Conservation (phyloP, 2,888 invertebrate species). For the Xylocampa areola region DNA sequence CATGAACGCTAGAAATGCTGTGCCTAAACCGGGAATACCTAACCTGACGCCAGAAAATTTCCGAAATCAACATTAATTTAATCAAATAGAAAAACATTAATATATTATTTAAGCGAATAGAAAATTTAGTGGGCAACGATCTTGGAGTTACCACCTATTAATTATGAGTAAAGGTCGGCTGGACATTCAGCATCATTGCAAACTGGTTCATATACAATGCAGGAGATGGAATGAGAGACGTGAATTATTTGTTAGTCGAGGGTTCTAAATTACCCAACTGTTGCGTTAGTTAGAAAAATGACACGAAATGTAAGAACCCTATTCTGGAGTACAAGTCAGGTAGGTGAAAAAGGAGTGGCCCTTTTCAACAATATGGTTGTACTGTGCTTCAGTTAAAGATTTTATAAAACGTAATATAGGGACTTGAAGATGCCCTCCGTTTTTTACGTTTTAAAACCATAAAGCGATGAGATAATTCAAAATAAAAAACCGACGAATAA, state of each 20-base stretch:
- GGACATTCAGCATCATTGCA: slow-evolving; percentile 36
- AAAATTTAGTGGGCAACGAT: slow-evolving; percentile 29
- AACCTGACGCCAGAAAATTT: no score
- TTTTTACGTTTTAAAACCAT: no score
- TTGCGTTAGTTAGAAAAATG: slow-evolving; percentile 8
- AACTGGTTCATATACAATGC: slow-evolving; percentile 44
- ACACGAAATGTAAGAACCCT: not conserved
- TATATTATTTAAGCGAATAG: slow-evolving; percentile 16
- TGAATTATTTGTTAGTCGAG: slow-evolving; percentile 30
- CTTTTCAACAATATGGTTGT: not conserved
- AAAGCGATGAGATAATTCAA: no score
- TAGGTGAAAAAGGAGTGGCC: not conserved
- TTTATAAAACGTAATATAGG: no score
- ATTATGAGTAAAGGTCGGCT: slow-evolving; percentile 34
- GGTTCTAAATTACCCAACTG: slow-evolving; percentile 5
- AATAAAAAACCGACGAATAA: no score
- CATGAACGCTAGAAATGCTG: no score
- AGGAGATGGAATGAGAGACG: slow-evolving; percentile 28
- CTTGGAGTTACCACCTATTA: slow-evolving; percentile 32
- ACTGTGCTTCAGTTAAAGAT: no score
- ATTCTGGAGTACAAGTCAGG: not conserved
- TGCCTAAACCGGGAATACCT: no score
- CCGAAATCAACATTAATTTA: not conserved
- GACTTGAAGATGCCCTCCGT: no score
- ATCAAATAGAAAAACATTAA: slow-evolving; percentile 4